Evolutionary conservation across 1,140 invertebrate genomes (phyloP).

Genomic region (Ooceraea biroi): DNA sequence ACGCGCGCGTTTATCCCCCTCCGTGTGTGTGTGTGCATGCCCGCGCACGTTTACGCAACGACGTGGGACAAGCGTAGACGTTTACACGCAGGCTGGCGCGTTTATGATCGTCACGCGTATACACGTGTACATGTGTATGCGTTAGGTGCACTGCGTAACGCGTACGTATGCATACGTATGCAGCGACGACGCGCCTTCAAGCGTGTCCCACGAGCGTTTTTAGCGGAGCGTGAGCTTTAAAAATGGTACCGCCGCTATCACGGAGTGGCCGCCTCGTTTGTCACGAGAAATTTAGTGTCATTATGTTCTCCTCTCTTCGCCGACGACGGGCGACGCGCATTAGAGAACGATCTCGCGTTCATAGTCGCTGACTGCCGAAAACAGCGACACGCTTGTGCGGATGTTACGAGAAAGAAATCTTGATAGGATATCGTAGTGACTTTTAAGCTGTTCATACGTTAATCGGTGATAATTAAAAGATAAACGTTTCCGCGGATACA

Average conservation of each 20-base stretch:
- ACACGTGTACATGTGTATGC: neutral
- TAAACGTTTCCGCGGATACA: conserved; percentile 15
- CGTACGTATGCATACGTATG: neutral
- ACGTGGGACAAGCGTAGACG: neutral
- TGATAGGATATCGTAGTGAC: no score
- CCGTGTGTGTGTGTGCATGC: conserved; percentile 8
- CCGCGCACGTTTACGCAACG: neutral
- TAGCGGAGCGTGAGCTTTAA: conserved; percentile 60
- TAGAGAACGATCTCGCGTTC: neutral
- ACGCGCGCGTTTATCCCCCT: conserved; percentile 3
- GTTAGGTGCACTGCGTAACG: no score
- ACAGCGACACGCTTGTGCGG: no score
- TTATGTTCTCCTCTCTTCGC: conserved; percentile 53
- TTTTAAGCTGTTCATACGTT: conserved; percentile 9
- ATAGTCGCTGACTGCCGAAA: no score
- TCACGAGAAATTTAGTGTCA: conserved; percentile 67
- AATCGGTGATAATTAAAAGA: conserved; percentile 7
- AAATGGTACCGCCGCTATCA: conserved; percentile 53
- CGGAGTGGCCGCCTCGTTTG: conserved; percentile 38
- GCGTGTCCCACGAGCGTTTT: conserved; percentile 50
- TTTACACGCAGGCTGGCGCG: neutral
- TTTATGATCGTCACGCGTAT: neutral
- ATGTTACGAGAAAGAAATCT: no score
- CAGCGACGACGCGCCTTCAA: conserved; percentile 25
- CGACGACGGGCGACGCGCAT: neutral